Base-by-base conservation (phyloP, 1,140 invertebrate species). In the Magallana angulata region DNA sequence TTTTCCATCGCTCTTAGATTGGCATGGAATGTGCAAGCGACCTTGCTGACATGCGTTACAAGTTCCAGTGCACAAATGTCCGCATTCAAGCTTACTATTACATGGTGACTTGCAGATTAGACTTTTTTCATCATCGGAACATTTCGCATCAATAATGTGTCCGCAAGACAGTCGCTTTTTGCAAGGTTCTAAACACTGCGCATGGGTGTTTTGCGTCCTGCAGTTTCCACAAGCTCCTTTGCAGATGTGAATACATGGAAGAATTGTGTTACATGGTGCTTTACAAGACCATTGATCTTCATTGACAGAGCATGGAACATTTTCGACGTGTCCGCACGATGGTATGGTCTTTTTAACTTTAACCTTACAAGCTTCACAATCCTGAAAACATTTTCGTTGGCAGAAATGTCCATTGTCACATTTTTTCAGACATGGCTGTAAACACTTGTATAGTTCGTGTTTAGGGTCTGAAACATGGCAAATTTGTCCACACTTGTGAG, bases 191-290 rank as follows among this genome's bases (percentile, higher is more conserved):
- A 16, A n/a, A 24, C 60, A 88, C 18, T 64, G 89, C 87, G 68
- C 88, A 16, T 68, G 82, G 1, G 4, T 7, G 12, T 1, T 62
- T 76, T 84, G 59, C 7, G 95, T 95, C 93, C 96, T 97, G 0
- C 93, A 95, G 64, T 96, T 96, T 58, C 91, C 90, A 93, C 96
- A 97, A 14, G n/a, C 58, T 92, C 97, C 96, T 1, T 93, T 94
- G 93, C 96, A 97, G 85, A 92, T 91, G 94, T 97, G 97, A 0
- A 93, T 95, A 93, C 97, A 97, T 11, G 76, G 16, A 71, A 93
- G 80, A 1, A 58, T 81, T 11, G 83, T 11, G 5, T 87, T 14
- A 85, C 94, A 94, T 4, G 57, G 57, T 1, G 71, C 57, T 16
- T 62, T 11, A 62, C 93, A 93, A 1, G 0, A 62, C 18, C 90